Base-by-base conservation (phyloP, 1,140 invertebrate genomes). In the Lepidurus apus region DNA sequence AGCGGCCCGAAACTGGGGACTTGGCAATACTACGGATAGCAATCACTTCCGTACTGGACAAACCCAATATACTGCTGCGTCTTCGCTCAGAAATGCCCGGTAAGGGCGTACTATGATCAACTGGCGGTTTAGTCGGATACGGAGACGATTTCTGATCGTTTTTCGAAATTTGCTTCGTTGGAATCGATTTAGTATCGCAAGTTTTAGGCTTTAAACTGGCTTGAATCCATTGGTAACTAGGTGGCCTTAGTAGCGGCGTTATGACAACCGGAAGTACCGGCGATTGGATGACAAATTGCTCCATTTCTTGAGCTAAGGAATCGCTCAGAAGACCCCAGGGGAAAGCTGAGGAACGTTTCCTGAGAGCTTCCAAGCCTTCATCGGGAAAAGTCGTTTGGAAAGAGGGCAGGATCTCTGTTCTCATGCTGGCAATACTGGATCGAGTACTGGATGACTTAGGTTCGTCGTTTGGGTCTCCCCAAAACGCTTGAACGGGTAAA, bases 211-310 rank as follows among this genome's bases (percentile, higher is more conserved):
- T 13, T 17, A 65, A 21, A 4, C 53, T 65, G 17, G 10, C 53
- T 65, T 65, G 53, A 21, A 65, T 65, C 7, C 53, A 1, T 8
- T 65, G 7, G 13, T n/a, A 65, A 17, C 53, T 65, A 65, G 53
- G 53, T 65, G 53, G 53, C 53, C 17, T 13, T 65, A 65, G 53
- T 65, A 65, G 53, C 13, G 53, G 53, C 53, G 53, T 65, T 17
- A 65, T 65, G 13, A 65, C 13, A 21, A 65, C 53, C 21, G 53
- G 53, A 1, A 13, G 53, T 65, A 65, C n/a, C 53, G 53, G 53
- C 7, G 53, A 21, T 9, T 65, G 53, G 8, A 65, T n/a, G 1
- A 65, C 53, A 65, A 65, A 65, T 8, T 65, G 53, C 13, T 13
- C 53, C 53, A 65, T 65, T 21, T 65, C 53, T 65, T 65, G 53